These are phyloP conservation scores for Phymatocera aterrima DNA, from an alignment of 2,888 invertebrate genomes.

Conservation along the genomic window DNA sequence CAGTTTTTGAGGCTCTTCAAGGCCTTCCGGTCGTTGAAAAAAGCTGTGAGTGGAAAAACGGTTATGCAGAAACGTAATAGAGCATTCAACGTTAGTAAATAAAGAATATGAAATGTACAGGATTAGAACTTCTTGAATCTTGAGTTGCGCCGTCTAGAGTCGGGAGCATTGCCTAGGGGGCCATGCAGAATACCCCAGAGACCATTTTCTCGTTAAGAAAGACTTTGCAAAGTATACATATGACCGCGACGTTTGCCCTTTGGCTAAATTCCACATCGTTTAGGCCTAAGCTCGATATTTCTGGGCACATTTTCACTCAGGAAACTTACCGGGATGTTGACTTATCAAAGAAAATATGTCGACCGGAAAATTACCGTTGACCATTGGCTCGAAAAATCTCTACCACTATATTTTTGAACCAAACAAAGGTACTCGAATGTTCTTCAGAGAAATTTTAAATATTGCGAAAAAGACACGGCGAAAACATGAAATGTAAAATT, in stretches of 20 bases:
- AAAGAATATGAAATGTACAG: conserved; percentile 4
- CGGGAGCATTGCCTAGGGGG: conserved; percentile 23
- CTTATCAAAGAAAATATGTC: conserved; percentile 16
- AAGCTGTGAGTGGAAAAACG: conserved; percentile 16
- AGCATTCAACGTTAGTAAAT: conserved; percentile 1
- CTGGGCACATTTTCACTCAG: not conserved
- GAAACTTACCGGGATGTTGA: not conserved
- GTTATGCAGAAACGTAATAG: conserved; percentile 1
- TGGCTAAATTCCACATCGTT: conserved; percentile 17
- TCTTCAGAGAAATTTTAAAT: not conserved
- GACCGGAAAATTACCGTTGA: not conserved
- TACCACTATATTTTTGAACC: not conserved
- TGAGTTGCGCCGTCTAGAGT: conserved; percentile 21
- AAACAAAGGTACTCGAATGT: too few relatives aligned
- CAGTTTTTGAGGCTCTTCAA: conserved; percentile 7
- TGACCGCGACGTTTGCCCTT: conserved; percentile 18
- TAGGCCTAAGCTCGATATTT: conserved; percentile 22
- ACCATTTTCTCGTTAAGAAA: conserved; percentile 3
- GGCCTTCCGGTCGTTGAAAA: conserved; percentile 16
- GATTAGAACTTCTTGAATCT: conserved; percentile 24
- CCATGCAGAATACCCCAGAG: not conserved
- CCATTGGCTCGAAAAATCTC: not conserved
- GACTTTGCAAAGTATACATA: not conserved
- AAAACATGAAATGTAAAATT: too few relatives aligned
- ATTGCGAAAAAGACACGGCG: too few relatives aligned